A percentile compares a stretch with the other conserved stretches of the same genome.
phyloP scores from a whole-genome alignment of 2,888 invertebrate species.

The Protophormia terraenovae region DNA sequence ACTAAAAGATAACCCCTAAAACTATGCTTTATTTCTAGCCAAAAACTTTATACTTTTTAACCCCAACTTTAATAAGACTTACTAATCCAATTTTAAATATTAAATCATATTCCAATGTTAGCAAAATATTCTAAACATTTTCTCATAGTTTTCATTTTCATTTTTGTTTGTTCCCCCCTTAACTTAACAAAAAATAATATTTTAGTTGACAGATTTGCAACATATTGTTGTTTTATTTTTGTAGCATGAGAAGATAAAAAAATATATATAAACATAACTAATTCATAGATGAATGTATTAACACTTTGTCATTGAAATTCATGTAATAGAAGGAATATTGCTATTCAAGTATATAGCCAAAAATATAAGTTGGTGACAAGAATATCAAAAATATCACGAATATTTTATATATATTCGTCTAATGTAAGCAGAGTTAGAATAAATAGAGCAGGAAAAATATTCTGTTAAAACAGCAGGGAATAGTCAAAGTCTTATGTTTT shows the following conservation, averaged over 20 bases:
- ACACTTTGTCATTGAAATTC: slow-evolving; percentile 46
- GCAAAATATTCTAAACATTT: neutral
- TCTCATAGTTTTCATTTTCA: neutral
- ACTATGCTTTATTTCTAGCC: neutral
- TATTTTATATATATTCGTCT: neutral
- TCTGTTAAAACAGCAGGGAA: slow-evolving; percentile 36
- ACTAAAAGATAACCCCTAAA: neutral
- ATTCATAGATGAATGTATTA: slow-evolving; percentile 44
- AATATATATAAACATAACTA: slow-evolving; percentile 17
- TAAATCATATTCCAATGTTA: neutral
- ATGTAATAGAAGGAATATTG: neutral
- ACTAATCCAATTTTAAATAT: slow-evolving; percentile 5
- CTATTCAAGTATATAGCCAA: neutral
- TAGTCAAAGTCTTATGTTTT: slow-evolving; percentile 12
- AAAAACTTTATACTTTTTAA: neutral
- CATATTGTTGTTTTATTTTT: slow-evolving; percentile 29
- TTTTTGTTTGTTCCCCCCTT: neutral
- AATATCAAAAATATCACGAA: slow-evolving; percentile 9
- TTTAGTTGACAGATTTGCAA: slow-evolving; percentile 57
- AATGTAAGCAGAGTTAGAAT: neutral
- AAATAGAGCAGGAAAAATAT: neutral
- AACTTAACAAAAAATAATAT: slow-evolving; percentile 4
- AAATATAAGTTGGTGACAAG: slow-evolving; percentile 7
- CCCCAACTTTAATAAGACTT: neutral
- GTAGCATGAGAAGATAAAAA: neutral